Evolutionary conservation across 2,888 invertebrate species (phyloP).

Genomic region (Plebejus argus): DNA sequence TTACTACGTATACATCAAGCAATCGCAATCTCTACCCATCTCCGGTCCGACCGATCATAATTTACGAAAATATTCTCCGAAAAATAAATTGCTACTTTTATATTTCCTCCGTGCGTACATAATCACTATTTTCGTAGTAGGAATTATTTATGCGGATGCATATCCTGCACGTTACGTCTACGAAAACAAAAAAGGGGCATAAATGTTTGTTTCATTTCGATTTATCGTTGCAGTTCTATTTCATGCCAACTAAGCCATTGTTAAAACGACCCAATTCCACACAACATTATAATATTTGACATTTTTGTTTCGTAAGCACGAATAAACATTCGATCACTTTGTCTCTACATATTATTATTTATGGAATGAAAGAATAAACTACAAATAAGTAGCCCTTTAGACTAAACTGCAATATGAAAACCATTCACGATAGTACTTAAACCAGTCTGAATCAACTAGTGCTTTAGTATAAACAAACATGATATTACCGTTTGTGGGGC

Average conservation of each 20-base stretch:
- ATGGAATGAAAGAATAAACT: neutral
- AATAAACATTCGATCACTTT: neutral
- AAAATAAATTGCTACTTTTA: slow-evolving; percentile 24
- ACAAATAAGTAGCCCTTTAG: neutral
- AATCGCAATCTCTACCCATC: slow-evolving; percentile 64
- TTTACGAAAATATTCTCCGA: slow-evolving; percentile 50
- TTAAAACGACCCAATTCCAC: neutral
- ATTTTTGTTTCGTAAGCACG: neutral
- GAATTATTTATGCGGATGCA: slow-evolving; percentile 17
- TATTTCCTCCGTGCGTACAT: slow-evolving; percentile 11
- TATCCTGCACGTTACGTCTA: slow-evolving; percentile 9
- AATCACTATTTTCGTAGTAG: slow-evolving; percentile 16
- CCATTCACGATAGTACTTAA: neutral
- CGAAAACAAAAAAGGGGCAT: neutral
- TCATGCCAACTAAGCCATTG: slow-evolving; percentile 3
- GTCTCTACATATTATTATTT: neutral
- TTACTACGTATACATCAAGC: slow-evolving; percentile 71
- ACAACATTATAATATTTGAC: neutral
- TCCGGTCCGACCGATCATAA: slow-evolving; percentile 66
- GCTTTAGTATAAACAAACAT: neutral
- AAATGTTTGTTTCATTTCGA: slow-evolving; percentile 11
- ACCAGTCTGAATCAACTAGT: neutral
- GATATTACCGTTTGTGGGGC: neutral
- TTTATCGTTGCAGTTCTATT: neutral
- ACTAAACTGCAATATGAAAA: neutral